Evolutionary conservation across 2,113 vertebrate species (phyloP), one percentile per base, ranked within the genome.

Genomic region (Otus sunia): DNA sequence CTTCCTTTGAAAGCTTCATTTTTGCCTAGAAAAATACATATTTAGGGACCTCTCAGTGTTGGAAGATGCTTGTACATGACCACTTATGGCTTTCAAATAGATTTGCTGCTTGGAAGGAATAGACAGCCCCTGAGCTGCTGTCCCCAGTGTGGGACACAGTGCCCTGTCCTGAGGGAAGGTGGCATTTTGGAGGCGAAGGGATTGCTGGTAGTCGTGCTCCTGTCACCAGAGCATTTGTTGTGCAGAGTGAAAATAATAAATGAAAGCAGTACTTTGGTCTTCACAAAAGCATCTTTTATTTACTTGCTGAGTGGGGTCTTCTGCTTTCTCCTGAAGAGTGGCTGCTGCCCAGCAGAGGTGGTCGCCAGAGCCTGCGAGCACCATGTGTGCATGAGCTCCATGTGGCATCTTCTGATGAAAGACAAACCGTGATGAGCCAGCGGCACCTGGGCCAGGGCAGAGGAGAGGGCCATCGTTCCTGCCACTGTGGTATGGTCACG

Each of bases 281-380:
- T 96, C 92, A 74, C 84, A 92, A 88, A 96, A 91, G 85, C 93
- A 96, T 60, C 43, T 64, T 74, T 50, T 88, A 23, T 36, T 91
- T 73, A 5, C 30, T n/a, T 56, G 15, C 43, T 68, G 86, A 94
- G 45, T 75, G 23, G 72, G 74, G 93, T 88, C 82, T 95, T 96
- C 90, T 58, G 81, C 63, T 94, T 92, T 72, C 93, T 95, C 58
- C 93, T 96, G 86, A 95, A 94, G 92, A 96, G 75, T 29, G 34
- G 92, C 81, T 92, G 94, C 96, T 96, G 88, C 96, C 94, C 93
- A 88, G 96, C 92, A 96, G 96, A 96, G 75, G 90, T 96, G 68
- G 90, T 75, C 1, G 10, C 96, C 94, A 94, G 83, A 91, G 53
- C 86, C 89, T 92, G 94, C 2, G 5, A 53, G 88, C 26, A 52